phyloP scores from a whole-genome alignment of 2,113 vertebrate species.

The Gymnocephalus cernua region DNA sequence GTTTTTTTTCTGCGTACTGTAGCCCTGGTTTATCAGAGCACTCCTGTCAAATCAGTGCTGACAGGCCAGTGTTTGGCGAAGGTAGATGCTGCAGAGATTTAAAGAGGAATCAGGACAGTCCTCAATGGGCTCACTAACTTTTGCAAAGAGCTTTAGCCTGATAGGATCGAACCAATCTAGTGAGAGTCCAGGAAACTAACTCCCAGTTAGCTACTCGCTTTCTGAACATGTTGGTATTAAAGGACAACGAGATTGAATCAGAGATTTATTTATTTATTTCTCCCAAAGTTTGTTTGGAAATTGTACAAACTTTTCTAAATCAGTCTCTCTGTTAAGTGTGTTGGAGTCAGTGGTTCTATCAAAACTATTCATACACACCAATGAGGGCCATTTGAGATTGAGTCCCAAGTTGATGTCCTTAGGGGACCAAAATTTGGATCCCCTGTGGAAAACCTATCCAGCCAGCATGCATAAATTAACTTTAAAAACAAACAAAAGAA shows the following conservation, averaged over 20 bases:
- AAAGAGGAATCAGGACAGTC: constrained; percentile 22
- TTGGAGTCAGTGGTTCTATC: background rate
- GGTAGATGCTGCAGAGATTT: constrained; percentile 40
- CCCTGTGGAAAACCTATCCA: background rate
- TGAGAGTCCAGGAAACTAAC: constrained; percentile 19
- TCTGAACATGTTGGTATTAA: constrained; percentile 25
- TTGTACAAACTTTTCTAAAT: background rate
- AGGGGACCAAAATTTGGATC: background rate
- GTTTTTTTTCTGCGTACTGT: constrained; percentile 33
- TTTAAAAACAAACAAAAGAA: background rate
- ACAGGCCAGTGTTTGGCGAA: constrained; percentile 26
- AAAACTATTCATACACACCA: background rate
- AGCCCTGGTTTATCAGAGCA: constrained; percentile 23
- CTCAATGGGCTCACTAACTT: constrained; percentile 38
- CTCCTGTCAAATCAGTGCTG: background rate
- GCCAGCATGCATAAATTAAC: too few relatives aligned
- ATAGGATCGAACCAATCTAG: constrained; percentile 55
- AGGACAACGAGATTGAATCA: constrained; percentile 35
- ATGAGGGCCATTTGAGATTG: background rate
- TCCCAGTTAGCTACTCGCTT: background rate
- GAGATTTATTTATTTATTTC: background rate
- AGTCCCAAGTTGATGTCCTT: background rate
- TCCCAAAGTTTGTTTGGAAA: constrained; percentile 23
- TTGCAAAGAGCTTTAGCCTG: constrained; percentile 44
- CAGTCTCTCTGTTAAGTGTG: background rate